Conservation (phyloP, 2,888 invertebrate genomes). For the Drosophila formosana region DNA sequence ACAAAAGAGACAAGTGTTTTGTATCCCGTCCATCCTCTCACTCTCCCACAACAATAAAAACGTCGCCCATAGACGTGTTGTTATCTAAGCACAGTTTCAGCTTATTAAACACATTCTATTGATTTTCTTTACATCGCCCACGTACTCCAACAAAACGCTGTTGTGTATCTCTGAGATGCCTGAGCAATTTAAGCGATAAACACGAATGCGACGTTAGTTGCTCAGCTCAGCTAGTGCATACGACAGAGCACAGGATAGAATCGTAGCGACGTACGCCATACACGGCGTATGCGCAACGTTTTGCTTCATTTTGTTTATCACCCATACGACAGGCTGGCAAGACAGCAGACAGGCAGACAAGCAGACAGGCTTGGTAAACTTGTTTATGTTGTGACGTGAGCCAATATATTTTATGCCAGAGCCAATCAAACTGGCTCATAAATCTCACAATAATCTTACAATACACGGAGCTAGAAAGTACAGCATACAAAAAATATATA, state of each 20-base stretch:
- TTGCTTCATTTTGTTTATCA: constrained; percentile 39
- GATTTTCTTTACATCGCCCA: constrained; percentile 52
- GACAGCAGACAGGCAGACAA: background rate
- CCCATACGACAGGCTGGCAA: constrained; percentile 15
- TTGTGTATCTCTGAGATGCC: constrained; percentile 61
- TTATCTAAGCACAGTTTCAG: constrained; percentile 65
- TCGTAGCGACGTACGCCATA: constrained; percentile 5
- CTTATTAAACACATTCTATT: constrained; percentile 69
- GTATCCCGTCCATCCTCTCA: background rate
- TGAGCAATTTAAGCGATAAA: constrained; percentile 65
- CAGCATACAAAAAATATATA: constrained; percentile 3
- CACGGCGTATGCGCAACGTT: constrained; percentile 49
- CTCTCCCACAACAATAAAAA: constrained; percentile 44
- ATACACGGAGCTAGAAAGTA: background rate
- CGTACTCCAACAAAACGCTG: constrained; percentile 27
- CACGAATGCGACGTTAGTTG: constrained; percentile 58
- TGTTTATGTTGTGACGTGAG: constrained; percentile 56
- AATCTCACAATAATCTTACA: constrained; percentile 46
- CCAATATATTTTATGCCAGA: constrained; percentile 46
- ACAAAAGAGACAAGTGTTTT: constrained; percentile 43
- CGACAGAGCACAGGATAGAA: constrained; percentile 8
- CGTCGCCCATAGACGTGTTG: constrained; percentile 54
- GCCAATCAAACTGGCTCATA: constrained; percentile 56
- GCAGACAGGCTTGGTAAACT: constrained; percentile 39
- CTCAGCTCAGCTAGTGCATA: constrained; percentile 31